Conservation (phyloP, 2,888 invertebrate species). For the Lypha dubia region DNA sequence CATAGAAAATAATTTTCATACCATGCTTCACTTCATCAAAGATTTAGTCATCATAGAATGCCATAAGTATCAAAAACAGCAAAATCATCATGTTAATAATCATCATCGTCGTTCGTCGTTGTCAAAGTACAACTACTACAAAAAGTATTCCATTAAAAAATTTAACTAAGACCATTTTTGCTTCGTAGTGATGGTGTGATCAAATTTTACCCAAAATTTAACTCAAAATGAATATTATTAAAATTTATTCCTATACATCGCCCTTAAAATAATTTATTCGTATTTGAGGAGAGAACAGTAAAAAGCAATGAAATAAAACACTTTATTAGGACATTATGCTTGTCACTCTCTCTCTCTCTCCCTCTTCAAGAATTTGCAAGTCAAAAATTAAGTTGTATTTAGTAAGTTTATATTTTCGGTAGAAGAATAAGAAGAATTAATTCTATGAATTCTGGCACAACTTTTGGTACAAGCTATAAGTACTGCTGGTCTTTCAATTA, state of each 20-base stretch:
- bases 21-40: not conserved
- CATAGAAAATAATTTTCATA: not conserved
- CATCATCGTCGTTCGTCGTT: not conserved
- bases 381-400: constrained; percentile 17
- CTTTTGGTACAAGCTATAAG: not conserved
- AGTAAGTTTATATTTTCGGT: not conserved
- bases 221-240: not conserved
- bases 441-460: not conserved
- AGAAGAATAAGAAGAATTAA: not conserved
- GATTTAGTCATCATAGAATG: not conserved
- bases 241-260: too few relatives aligned
- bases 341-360: too few relatives aligned
- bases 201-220: not conserved
- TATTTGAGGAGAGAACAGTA: not conserved
- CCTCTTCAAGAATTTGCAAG: not conserved
- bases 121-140: not conserved
- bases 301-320: not conserved
- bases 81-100: not conserved
- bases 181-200: not conserved
- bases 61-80: not conserved
- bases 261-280: constrained; percentile 12
- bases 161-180: not conserved
- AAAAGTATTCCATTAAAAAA: not conserved
- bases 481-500: not conserved
- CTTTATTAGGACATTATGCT: not conserved